These are phyloP conservation scores for Melanophora roralis DNA, from an alignment of 2,888 invertebrate genomes.

Conservation along the genomic window DNA sequence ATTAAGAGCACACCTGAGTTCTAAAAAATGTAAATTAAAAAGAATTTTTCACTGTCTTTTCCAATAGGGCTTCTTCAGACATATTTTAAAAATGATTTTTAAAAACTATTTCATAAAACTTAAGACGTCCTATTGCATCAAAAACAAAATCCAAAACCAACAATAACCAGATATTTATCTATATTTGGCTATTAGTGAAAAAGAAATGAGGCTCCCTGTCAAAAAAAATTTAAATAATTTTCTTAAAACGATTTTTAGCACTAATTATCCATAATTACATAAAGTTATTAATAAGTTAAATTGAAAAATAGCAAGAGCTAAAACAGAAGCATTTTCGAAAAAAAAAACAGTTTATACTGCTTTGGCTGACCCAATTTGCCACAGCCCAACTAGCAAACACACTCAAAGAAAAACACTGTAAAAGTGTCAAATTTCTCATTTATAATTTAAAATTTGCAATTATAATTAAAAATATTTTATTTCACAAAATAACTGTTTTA, in stretches of 20 bases:
- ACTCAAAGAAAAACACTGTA: neutral
- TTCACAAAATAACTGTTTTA: too few species aligned
- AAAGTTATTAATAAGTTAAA: slow-evolving; percentile 13
- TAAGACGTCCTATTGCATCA: neutral
- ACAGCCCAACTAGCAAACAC: neutral
- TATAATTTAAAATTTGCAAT: too few species aligned
- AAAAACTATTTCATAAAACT: too few species aligned
- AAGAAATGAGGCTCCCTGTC: slow-evolving; percentile 23
- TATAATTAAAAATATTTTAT: too few species aligned
- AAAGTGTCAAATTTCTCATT: too few species aligned
- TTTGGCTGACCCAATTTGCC: slow-evolving; percentile 33
- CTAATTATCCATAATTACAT: slow-evolving; percentile 42
- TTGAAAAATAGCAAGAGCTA: neutral
- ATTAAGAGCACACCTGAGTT: too few species aligned
- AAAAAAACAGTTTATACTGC: neutral
- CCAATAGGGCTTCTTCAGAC: too few species aligned
- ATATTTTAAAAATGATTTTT: too few species aligned
- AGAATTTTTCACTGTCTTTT: too few species aligned
- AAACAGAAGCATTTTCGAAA: slow-evolving; percentile 21
- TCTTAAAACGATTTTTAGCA: slow-evolving; percentile 23
- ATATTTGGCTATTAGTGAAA: neutral
- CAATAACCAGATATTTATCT: slow-evolving; percentile 28
- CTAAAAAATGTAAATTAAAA: too few species aligned
- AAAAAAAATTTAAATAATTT: slow-evolving; percentile 7
- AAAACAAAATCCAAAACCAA: slow-evolving; percentile 18